A percentile compares a stretch with the other conserved stretches of the same genome.
These are phyloP conservation scores for Platynereis dumerilii DNA, from an alignment of 2,888 invertebrate species.

Conservation along the genomic window DNA sequence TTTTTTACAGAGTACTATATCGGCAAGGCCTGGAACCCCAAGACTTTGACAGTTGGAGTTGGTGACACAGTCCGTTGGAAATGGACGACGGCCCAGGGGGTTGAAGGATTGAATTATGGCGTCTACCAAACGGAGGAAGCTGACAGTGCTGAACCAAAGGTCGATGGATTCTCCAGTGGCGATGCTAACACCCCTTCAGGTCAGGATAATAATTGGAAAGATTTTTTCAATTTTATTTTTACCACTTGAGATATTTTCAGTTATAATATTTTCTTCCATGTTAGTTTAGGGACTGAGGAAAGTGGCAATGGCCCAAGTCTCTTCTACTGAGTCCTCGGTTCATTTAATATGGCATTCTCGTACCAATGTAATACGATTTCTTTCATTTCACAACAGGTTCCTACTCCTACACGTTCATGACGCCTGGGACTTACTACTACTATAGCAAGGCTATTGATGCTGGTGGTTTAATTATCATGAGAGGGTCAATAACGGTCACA, in stretches of 20 bases:
- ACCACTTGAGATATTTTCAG: too few species aligned
- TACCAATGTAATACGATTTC: too few species aligned
- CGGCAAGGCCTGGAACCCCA: slow-evolving; percentile 34
- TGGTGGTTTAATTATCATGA: slow-evolving; percentile 20
- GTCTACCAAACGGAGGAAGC: slow-evolving; percentile 31
- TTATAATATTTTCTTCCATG: too few species aligned
- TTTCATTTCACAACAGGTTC: too few species aligned
- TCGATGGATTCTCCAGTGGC: slow-evolving; percentile 32
- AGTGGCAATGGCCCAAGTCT: too few species aligned
- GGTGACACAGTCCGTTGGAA: slow-evolving; percentile 39
- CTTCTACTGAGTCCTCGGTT: too few species aligned
- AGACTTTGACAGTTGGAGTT: slow-evolving; percentile 25
- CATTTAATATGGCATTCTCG: too few species aligned
- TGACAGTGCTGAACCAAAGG: slow-evolving; percentile 9
- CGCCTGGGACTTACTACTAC: slow-evolving; percentile 45
- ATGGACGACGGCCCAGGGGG: slow-evolving; percentile 31
- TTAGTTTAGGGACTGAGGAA: too few species aligned
- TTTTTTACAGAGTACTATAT: slow-evolving; percentile 29
- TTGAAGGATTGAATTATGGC: slow-evolving; percentile 20
- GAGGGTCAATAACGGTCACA: slow-evolving; percentile 26
- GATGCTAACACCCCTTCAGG: slow-evolving; percentile 3
- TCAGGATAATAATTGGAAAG: too few species aligned
- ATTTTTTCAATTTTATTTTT: too few species aligned
- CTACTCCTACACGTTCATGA: slow-evolving; percentile 27
- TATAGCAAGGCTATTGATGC: slow-evolving; percentile 40